Percentiles rank a stretch among this genome's conserved stretches.
These are phyloP conservation scores for Chiridota heheva DNA, from an alignment of 35 echinoderm and acorn worm genomes.

Conservation along the genomic window DNA sequence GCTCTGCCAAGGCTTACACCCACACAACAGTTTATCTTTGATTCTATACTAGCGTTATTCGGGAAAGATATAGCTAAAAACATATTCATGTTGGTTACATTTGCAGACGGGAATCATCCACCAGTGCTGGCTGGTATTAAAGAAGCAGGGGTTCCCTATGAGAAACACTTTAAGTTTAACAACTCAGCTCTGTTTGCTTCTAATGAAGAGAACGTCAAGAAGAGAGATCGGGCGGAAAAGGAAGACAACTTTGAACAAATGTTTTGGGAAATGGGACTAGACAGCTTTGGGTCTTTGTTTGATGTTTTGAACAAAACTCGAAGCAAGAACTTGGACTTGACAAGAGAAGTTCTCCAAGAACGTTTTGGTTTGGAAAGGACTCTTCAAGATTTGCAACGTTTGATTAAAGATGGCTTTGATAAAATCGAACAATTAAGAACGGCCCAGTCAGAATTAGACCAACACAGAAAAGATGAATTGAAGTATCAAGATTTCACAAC, in stretches of 20 bases:
- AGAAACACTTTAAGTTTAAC: constrained; percentile 9
- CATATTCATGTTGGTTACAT: constrained; percentile 2
- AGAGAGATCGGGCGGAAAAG: not conserved
- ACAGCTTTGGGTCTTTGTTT: constrained; percentile 14
- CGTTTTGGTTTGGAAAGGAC: not conserved
- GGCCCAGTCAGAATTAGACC: not conserved
- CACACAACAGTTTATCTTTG: constrained; percentile 41
- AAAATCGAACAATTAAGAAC: not conserved
- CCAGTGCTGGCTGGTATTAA: constrained; percentile 19
- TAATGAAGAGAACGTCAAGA: not conserved
- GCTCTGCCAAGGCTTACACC: constrained; percentile 3
- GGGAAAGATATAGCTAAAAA: constrained; percentile 12
- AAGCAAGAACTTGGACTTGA: not conserved
- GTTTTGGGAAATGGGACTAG: constrained; percentile 43
- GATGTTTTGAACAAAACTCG: not conserved
- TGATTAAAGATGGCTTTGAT: not conserved
- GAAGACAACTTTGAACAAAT: not conserved
- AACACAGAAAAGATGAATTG: not conserved
- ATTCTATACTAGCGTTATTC: constrained; percentile 29
- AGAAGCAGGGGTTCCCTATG: not conserved
- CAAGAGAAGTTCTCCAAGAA: not conserved
- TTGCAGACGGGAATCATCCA: not conserved
- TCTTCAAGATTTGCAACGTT: not conserved
- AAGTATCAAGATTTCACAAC: constrained; percentile 20
- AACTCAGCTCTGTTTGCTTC: constrained; percentile 27